Conservation (phyloP, 2,797 vertebrate genomes). For the Leucoraja ocellata region DNA sequence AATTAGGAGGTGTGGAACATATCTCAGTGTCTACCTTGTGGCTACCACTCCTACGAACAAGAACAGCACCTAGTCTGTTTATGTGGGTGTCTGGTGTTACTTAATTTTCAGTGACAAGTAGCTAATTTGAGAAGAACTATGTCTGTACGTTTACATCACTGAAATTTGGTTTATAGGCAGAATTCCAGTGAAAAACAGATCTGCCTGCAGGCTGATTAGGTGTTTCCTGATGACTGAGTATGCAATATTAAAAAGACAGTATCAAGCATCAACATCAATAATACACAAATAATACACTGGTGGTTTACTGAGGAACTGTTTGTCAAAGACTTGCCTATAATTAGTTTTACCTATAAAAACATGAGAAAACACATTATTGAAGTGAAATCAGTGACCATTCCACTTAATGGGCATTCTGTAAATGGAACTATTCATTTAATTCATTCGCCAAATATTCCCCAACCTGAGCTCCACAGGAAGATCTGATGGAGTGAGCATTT, state of each 20-base stretch:
- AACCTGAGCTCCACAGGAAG: neutral
- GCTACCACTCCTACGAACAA: neutral
- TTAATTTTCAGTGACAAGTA: constrained; percentile 8
- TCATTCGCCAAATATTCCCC: constrained; percentile 12
- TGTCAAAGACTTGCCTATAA: neutral
- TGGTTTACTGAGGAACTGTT: neutral
- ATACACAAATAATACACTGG: neutral
- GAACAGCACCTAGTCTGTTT: neutral
- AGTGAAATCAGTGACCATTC: neutral
- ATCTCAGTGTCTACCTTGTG: neutral
- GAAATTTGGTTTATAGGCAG: neutral
- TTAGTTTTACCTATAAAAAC: neutral
- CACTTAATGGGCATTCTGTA: neutral
- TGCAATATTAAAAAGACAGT: neutral
- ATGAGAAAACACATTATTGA: neutral
- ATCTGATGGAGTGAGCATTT: neutral
- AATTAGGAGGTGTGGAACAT: neutral
- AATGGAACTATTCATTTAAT: neutral
- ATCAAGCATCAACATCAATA: neutral
- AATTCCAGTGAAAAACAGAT: neutral
- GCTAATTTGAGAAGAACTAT: neutral
- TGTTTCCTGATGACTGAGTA: neutral
- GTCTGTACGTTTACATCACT: neutral
- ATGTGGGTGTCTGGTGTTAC: neutral
- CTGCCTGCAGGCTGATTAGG: neutral